Percentiles rank a stretch among this genome's conserved stretches.
Evolutionary conservation across 2,888 invertebrate species (phyloP).

Genomic region (Drosophila austrosaltans): DNA sequence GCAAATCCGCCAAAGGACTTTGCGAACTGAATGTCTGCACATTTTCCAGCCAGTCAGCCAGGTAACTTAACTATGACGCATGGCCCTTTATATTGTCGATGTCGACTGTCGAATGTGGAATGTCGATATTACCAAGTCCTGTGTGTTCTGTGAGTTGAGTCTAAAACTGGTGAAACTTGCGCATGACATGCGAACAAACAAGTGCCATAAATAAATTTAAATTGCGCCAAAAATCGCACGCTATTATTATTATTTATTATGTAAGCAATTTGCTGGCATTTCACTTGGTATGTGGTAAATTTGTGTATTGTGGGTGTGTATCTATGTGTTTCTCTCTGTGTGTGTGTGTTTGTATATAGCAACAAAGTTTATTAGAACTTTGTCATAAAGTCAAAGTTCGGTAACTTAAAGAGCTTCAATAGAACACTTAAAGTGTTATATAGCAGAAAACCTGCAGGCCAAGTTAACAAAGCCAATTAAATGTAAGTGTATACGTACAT

Average conservation of each 20-base stretch:
- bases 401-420: conserved; percentile 56
- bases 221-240: conserved; percentile 78
- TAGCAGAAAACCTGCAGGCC: not conserved
- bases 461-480: conserved; percentile 11
- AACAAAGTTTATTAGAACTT: conserved; percentile 62
- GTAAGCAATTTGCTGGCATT: conserved; percentile 71
- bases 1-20: conserved; percentile 36
- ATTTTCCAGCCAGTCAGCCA: conserved; percentile 19
- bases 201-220: conserved; percentile 74
- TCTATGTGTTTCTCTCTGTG: conserved; percentile 18
- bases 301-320: conserved; percentile 2
- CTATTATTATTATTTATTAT: conserved; percentile 79
- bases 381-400: conserved; percentile 57
- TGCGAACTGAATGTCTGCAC: conserved; percentile 6
- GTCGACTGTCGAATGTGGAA: conserved; percentile 2
- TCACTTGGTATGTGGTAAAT: conserved; percentile 20
- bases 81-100: conserved; percentile 2
- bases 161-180: conserved; percentile 49
- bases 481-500: not conserved
- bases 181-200: conserved; percentile 53
- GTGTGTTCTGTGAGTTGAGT: conserved; percentile 22
- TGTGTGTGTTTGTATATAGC: conserved; percentile 13
- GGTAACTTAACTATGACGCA: conserved; percentile 1
- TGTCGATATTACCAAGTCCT: conserved; percentile 17
- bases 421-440: not conserved